phyloP scores from a whole-genome alignment of 1,140 invertebrate genomes.

The Belonocnema kinseyi region DNA sequence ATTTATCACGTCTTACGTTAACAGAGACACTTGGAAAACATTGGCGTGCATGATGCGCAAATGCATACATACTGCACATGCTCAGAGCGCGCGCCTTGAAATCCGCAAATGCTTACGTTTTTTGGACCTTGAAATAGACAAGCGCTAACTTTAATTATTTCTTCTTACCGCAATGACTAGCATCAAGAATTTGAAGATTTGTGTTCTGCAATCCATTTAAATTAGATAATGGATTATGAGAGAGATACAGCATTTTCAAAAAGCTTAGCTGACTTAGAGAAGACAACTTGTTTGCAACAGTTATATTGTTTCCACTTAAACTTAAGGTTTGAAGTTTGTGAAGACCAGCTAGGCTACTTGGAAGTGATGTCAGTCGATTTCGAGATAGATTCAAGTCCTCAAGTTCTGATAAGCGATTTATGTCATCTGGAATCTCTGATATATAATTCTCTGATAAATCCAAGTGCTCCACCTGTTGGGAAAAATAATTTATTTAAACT shows the following conservation, averaged over 20 bases:
- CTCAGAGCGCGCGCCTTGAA: too few relatives aligned
- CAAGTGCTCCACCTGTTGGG: slow-evolving; percentile 58
- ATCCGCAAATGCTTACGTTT: too few relatives aligned
- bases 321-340: slow-evolving; percentile 58
- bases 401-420: slow-evolving; percentile 59
- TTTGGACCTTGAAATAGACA: too few relatives aligned
- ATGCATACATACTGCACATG: too few relatives aligned
- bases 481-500: background rate
- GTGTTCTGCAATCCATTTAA: slow-evolving; percentile 57
- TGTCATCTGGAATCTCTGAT: slow-evolving; percentile 47
- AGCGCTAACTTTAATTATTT: background rate
- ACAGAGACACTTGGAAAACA: too few relatives aligned
- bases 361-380: slow-evolving; percentile 61
- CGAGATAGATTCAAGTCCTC: slow-evolving; percentile 62
- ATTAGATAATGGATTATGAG: slow-evolving; percentile 58
- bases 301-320: slow-evolving; percentile 58
- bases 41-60: too few relatives aligned
- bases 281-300: slow-evolving; percentile 41
- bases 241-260: slow-evolving; percentile 59
- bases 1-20: too few relatives aligned
- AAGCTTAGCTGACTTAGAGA: slow-evolving; percentile 55
- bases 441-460: slow-evolving; percentile 65
- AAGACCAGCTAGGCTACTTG: slow-evolving; percentile 52
- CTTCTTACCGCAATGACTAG: slow-evolving; percentile 62
- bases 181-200: slow-evolving; percentile 57